Percentiles rank a stretch among this genome's conserved stretches.
phyloP scores from a whole-genome alignment of 2,797 vertebrate genomes.

The Chiloscyllium punctatum region DNA sequence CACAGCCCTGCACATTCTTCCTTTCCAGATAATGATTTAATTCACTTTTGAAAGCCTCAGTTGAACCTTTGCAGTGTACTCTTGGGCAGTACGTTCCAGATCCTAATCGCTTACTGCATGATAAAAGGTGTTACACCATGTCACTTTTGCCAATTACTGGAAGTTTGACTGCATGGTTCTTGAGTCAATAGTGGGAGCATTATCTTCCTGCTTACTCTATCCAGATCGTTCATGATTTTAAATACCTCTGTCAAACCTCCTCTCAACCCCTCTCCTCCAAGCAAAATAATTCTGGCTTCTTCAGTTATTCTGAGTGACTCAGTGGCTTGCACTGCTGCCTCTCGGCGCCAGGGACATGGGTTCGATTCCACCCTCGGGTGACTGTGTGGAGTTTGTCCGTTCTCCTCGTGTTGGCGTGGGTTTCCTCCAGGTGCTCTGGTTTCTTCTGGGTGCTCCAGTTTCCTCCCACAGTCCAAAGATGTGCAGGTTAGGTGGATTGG shows the following conservation, averaged over 20 bases:
- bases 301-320: background rate
- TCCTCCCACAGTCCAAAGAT: too few relatives aligned
- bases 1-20: background rate
- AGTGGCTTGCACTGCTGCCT: too few relatives aligned
- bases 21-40: background rate
- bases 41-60: background rate
- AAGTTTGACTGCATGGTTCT: background rate
- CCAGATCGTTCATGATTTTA: background rate
- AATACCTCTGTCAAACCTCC: background rate
- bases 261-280: background rate
- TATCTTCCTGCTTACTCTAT: background rate
- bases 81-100: background rate
- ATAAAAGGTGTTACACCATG: too few relatives aligned
- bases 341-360: too few relatives aligned
- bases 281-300: background rate
- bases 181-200: background rate
- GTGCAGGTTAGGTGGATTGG: too few relatives aligned
- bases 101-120: background rate
- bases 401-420: too few relatives aligned
- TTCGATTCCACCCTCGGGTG: too few relatives aligned
- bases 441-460: too few relatives aligned
- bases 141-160: background rate
- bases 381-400: too few relatives aligned
- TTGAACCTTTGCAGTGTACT: background rate
- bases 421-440: too few relatives aligned